Base-by-base conservation (phyloP, 2,888 invertebrate species). In the Stenotaenia linearis region DNA sequence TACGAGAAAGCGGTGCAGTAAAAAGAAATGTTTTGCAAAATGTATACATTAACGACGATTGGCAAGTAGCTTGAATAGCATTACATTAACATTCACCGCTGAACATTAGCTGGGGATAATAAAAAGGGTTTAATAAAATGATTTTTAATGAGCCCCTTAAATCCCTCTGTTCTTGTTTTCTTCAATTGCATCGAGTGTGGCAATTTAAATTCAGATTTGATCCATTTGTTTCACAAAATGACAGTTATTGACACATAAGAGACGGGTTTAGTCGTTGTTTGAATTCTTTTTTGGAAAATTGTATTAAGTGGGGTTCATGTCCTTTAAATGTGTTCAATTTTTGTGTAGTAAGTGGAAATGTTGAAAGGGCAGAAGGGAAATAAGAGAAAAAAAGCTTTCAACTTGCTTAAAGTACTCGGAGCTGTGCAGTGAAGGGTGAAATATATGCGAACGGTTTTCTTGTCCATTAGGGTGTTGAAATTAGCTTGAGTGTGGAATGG, bases 161-260 rank as follows among this genome's bases (percentile, higher is more conserved):
- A 28, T 69, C 69, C 28, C 28, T 25, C 10, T 15, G 28, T 28
- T 28, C 69, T 69, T 28, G 23, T 28, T 28, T 28, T 28, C 69
- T 28, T n/a, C 25, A 69, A 69, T 69, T 69, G 23, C 69, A 3
- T 69, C 69, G 25, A 28, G 12, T 15, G 12, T 12, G 69, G 15
- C 25, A 28, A 28, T 69, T 69, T 69, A 69, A 25, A 69, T 28
- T 69, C 69, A 69, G 69, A 69, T 69, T 69, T 69, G 69, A 69
- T 69, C 69, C 69, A 69, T 28, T 69, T 28, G 25, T 69, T 69
- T 23, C 3, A 28, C 25, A 12, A 28, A 69, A n/a, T 69, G 69
- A 69, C 69, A 28, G 69, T 15, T 69, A 69, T 69, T 69, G 69
- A 69, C 69, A 69, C 25, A 7, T 10, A 45, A 28, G 25, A 28